These are phyloP conservation scores for Trochalopteron elliotii DNA, from an alignment of 2,113 vertebrate species.

Conservation along the genomic window DNA sequence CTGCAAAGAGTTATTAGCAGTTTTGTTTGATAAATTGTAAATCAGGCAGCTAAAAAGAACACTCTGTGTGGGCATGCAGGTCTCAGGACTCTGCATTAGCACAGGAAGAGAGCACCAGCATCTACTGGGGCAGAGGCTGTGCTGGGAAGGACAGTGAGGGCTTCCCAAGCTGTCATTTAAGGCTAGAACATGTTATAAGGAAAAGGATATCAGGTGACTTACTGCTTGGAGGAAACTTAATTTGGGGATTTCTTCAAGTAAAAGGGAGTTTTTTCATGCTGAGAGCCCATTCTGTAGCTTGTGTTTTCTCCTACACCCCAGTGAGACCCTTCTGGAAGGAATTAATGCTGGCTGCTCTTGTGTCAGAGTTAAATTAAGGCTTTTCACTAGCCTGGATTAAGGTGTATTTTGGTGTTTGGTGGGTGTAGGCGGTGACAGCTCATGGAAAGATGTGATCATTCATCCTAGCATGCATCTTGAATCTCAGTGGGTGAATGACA, in stretches of 20 bases:
- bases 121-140: not conserved
- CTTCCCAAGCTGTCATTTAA: not conserved
- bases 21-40: not conserved
- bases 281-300: not conserved
- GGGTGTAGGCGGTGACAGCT: not conserved
- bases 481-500: not conserved
- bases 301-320: not conserved
- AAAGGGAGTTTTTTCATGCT: not conserved
- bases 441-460: not conserved
- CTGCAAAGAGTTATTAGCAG: not conserved
- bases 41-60: not conserved
- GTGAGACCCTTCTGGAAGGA: not conserved
- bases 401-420: conserved; percentile 7
- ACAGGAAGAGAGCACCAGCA: not conserved
- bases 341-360: not conserved
- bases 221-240: not conserved
- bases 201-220: not conserved
- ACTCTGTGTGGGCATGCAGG: not conserved
- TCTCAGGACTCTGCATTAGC: not conserved
- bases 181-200: not conserved
- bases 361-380: not conserved
- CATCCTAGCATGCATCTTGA: not conserved
- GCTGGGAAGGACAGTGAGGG: not conserved
- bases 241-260: not conserved
- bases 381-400: not conserved